These are phyloP conservation scores for Drosophila suzukii DNA, from an alignment of 1,140 invertebrate species.

Conservation along the genomic window DNA sequence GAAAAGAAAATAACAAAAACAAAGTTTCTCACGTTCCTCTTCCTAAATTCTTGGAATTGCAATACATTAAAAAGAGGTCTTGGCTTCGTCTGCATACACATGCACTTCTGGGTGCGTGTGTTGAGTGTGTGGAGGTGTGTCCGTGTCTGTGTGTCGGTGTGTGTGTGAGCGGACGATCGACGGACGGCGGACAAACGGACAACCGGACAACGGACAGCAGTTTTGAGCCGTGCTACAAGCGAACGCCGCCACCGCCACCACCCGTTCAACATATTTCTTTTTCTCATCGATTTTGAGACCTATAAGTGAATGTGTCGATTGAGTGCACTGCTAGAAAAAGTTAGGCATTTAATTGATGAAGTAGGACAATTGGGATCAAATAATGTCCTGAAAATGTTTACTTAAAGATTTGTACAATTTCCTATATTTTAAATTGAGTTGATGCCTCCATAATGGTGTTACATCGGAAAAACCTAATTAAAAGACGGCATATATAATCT, in stretches of 20 bases:
- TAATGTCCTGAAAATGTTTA: too few species aligned
- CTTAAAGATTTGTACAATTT: too few species aligned
- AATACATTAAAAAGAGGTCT: constrained; percentile 85
- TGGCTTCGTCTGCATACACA: constrained; percentile 73
- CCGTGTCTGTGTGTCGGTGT: constrained; percentile 21
- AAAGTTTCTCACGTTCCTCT: constrained; percentile 85
- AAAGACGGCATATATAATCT: too few species aligned
- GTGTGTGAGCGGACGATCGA: constrained; percentile 26
- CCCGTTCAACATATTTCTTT: constrained; percentile 81
- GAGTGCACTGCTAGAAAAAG: constrained; percentile 72
- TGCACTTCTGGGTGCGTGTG: constrained; percentile 41
- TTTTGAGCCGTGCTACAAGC: constrained; percentile 77
- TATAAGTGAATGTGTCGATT: constrained; percentile 82
- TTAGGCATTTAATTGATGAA: too few species aligned
- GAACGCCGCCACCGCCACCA: constrained; percentile 55
- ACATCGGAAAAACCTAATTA: too few species aligned
- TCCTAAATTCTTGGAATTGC: constrained; percentile 85
- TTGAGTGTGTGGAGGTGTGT: constrained; percentile 28
- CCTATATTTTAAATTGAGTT: too few species aligned
- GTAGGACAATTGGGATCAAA: too few species aligned
- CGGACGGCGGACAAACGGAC: constrained; percentile 18
- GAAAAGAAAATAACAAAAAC: constrained; percentile 84
- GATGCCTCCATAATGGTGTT: too few species aligned
- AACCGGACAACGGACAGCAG: constrained; percentile 53
- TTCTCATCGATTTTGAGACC: constrained; percentile 82